Conservation (phyloP, 2,113 vertebrate genomes). For the Siniperca chuatsi region DNA sequence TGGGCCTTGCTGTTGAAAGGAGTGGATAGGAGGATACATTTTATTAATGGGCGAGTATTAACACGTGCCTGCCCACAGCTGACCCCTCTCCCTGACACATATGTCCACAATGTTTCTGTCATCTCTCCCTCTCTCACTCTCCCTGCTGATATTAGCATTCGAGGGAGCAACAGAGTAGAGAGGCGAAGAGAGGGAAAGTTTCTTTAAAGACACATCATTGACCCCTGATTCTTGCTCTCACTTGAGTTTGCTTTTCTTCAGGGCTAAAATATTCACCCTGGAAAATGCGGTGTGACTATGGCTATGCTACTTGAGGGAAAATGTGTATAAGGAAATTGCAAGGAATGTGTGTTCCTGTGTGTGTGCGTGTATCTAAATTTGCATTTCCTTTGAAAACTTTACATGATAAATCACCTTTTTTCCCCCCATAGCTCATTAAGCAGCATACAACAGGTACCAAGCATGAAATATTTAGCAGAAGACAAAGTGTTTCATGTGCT, state of each 20-base stretch:
- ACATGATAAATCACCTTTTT: conserved; percentile 79
- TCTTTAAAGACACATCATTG: conserved; percentile 93
- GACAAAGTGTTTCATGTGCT: conserved; percentile 82
- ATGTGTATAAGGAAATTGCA: conserved; percentile 61
- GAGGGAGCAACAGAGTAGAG: conserved; percentile 73
- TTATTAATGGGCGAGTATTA: conserved; percentile 96
- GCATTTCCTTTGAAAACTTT: conserved; percentile 85
- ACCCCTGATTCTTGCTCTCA: conserved; percentile 90
- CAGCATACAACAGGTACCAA: conserved; percentile 80
- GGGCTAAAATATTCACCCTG: conserved; percentile 97
- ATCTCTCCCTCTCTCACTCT: conserved; percentile 80
- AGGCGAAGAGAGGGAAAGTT: conserved; percentile 86
- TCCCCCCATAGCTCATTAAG: conserved; percentile 77
- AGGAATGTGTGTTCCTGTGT: conserved; percentile 47
- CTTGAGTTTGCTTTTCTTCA: conserved; percentile 94
- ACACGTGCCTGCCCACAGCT: conserved; percentile 91
- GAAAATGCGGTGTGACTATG: conserved; percentile 87
- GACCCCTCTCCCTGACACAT: conserved; percentile 93
- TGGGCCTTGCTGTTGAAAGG: conserved; percentile 61
- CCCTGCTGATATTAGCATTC: conserved; percentile 90
- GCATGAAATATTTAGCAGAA: conserved; percentile 82
- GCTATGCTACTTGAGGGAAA: conserved; percentile 77
- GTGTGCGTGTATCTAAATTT: conserved; percentile 67
- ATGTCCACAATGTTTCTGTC: conserved; percentile 92
- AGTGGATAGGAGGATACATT: conserved; percentile 89